Conservation (phyloP, 1,140 invertebrate genomes). For the Palaemon carinicauda region DNA sequence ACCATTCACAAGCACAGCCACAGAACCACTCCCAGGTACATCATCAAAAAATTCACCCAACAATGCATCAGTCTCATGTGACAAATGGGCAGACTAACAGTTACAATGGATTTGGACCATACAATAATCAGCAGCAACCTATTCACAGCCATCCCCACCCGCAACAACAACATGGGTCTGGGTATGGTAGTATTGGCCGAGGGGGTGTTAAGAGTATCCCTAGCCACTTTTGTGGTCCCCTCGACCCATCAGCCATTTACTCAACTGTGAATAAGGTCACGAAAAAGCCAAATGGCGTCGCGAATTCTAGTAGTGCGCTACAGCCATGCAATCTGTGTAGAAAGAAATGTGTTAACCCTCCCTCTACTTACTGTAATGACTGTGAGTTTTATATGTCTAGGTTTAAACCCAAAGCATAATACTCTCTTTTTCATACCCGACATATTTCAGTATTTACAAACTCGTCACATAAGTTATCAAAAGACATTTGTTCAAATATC, state of each 20-base stretch:
- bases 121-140: constrained; percentile 7
- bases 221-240: constrained; percentile 54
- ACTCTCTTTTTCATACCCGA: neutral
- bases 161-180: constrained; percentile 43
- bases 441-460: no score
- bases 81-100: neutral
- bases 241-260: constrained; percentile 59
- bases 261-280: constrained; percentile 55
- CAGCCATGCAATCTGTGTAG: constrained; percentile 81
- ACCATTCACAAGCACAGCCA: constrained; percentile 8
- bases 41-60: constrained; percentile 19
- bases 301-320: constrained; percentile 62
- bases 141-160: constrained; percentile 2
- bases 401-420: constrained; percentile 67
- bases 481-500: neutral
- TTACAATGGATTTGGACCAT: constrained; percentile 19
- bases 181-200: constrained; percentile 52
- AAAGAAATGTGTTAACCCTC: constrained; percentile 79
- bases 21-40: neutral
- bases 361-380: constrained; percentile 83
- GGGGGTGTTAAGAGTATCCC: constrained; percentile 41
- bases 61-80: neutral
- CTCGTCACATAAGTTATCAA: neutral
- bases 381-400: constrained; percentile 92
- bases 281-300: constrained; percentile 32